Percentiles rank a stretch among this genome's conserved stretches.
Conservation (phyloP, 2,113 vertebrate genomes). For the Saccopteryx leptura region DNA sequence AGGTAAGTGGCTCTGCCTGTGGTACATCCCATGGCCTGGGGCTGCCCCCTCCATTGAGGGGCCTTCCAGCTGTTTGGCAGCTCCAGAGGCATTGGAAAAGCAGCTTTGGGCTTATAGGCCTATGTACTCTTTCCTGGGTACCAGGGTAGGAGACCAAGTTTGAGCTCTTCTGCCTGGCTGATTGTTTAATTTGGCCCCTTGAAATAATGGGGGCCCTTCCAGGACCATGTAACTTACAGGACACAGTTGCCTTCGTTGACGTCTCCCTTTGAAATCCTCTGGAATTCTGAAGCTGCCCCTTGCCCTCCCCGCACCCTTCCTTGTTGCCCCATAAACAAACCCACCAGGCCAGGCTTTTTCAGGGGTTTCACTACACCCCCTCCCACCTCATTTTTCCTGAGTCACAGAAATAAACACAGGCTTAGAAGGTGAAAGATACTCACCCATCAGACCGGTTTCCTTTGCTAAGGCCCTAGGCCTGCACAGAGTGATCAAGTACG, state of each 20-base stretch:
- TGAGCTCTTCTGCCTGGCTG: no score
- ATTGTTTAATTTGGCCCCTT: neutral
- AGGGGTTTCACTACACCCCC: neutral
- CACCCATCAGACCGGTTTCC: neutral
- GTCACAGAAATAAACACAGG: neutral
- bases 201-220: neutral
- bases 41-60: neutral
- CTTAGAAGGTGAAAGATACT: neutral
- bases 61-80: neutral
- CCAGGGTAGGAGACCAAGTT: neutral
- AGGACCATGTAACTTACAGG: neutral
- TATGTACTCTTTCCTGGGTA: neutral
- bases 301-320: no score
- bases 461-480: neutral
- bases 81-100: neutral
- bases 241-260: rapidly evolving
- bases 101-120: neutral
- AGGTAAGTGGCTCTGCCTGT: neutral
- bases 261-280: neutral
- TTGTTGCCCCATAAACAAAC: neutral
- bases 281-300: neutral
- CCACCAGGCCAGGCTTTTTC: neutral
- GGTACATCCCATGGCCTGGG: neutral
- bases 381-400: neutral
- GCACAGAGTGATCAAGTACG: neutral